phyloP scores from a whole-genome alignment of 2,888 invertebrate species.

The Sialis fuliginosa region DNA sequence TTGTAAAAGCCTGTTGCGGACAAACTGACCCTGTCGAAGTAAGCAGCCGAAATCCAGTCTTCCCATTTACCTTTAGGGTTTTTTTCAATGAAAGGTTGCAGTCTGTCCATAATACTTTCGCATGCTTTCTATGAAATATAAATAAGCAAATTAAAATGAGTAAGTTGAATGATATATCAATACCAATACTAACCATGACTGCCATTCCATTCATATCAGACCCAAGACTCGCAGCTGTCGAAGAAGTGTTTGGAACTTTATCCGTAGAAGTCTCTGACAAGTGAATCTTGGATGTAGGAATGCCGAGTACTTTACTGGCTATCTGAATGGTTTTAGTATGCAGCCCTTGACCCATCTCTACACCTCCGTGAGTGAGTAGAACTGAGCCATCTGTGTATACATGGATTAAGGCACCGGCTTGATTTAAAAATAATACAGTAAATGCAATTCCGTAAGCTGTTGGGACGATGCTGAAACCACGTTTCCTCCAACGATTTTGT shows the following conservation, averaged over 20 bases:
- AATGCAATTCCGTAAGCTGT: constrained; percentile 77
- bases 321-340: constrained; percentile 93
- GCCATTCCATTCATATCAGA: constrained; percentile 90
- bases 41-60: constrained; percentile 64
- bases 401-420: constrained; percentile 73
- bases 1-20: constrained; percentile 72
- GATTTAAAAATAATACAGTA: constrained; percentile 57
- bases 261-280: constrained; percentile 74
- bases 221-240: constrained; percentile 76
- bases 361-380: constrained; percentile 73
- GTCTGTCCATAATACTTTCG: constrained; percentile 46
- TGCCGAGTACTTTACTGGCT: constrained; percentile 53
- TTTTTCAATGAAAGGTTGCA: constrained; percentile 54
- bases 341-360: constrained; percentile 94
- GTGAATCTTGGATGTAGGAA: constrained; percentile 56
- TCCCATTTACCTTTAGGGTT: constrained; percentile 71
- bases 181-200: constrained; percentile 41
- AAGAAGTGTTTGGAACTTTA: constrained; percentile 79
- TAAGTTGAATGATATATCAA: not conserved
- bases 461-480: constrained; percentile 66
- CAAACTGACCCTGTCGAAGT: constrained; percentile 56
- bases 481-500: constrained; percentile 68
- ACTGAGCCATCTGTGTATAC: constrained; percentile 81
- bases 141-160: not conserved
- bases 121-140: constrained; percentile 50